Evolutionary conservation across 1,140 invertebrate species (phyloP).

Genomic region (Drosophila prosaltans): DNA sequence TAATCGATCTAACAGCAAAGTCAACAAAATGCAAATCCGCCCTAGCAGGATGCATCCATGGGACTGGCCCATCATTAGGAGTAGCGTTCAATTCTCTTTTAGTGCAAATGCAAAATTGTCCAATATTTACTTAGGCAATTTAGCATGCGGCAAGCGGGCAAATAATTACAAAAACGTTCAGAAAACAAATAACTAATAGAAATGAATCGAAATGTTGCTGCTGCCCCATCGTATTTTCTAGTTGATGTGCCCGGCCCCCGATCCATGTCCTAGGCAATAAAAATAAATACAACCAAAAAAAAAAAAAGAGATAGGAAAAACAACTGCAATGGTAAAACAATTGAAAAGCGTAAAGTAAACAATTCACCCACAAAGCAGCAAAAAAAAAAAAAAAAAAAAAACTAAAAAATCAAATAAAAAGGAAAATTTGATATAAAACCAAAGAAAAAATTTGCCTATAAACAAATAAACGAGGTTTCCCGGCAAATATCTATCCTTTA

Average conservation of each 20-base stretch:
- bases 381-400: conserved; percentile 10
- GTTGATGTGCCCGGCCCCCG: not conserved
- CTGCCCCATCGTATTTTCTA: not conserved
- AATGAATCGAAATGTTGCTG: conserved; percentile 32
- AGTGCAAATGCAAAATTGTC: conserved; percentile 77
- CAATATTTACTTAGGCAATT: conserved; percentile 80
- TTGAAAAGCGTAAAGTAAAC: conserved; percentile 55
- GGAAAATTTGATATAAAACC: not conserved
- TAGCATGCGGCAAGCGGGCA: conserved; percentile 77
- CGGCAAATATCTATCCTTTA: not conserved
- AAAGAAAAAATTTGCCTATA: conserved; percentile 6
- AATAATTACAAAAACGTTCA: conserved; percentile 80
- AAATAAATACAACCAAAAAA: conserved; percentile 39
- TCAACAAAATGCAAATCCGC: conserved; percentile 58
- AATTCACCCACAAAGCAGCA: conserved; percentile 36
- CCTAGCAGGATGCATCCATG: not conserved
- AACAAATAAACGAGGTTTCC: not conserved
- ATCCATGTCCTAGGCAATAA: conserved; percentile 43
- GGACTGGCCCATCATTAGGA: conserved; percentile 30
- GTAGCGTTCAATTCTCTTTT: conserved; percentile 44
- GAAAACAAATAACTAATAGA: conserved; percentile 81
- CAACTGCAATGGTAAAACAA: conserved; percentile 55
- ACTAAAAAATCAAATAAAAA: too few species aligned
- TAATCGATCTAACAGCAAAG: conserved; percentile 71
- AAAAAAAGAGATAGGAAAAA: not conserved